Conservation (phyloP, 2,888 invertebrate genomes). For the Sialis lutaria region DNA sequence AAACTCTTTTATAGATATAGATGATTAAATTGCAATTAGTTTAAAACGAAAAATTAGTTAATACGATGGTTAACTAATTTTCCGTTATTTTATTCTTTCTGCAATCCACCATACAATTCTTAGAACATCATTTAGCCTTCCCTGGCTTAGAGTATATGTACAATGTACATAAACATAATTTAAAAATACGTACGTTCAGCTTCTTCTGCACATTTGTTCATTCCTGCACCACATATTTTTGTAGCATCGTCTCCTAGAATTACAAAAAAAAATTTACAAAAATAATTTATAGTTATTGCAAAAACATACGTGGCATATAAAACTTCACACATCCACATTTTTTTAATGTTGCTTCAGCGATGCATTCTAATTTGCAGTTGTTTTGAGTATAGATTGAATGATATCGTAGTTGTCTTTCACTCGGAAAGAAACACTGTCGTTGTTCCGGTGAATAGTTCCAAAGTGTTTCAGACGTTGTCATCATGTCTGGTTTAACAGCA, state of each 20-base stretch:
- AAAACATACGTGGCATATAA: conserved; percentile 41
- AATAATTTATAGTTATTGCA: neutral
- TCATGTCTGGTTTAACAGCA: conserved; percentile 57
- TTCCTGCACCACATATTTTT: conserved; percentile 24
- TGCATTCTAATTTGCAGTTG: conserved; percentile 56
- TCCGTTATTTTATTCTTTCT: too few species aligned
- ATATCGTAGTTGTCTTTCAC: conserved; percentile 42
- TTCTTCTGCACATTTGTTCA: conserved; percentile 19
- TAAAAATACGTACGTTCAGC: conserved; percentile 17
- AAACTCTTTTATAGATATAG: too few species aligned
- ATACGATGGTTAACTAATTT: too few species aligned
- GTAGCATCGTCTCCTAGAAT: conserved; percentile 18
- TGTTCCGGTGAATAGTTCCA: conserved; percentile 42
- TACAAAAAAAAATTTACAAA: neutral
- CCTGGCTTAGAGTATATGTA: too few species aligned
- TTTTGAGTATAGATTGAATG: conserved; percentile 55
- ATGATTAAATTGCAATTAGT: too few species aligned
- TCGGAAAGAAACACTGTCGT: conserved; percentile 50
- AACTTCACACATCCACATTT: conserved; percentile 52
- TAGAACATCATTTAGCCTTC: too few species aligned
- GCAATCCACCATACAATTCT: too few species aligned
- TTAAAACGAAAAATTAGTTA: too few species aligned
- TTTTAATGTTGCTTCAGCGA: conserved; percentile 44
- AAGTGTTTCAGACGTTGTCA: conserved; percentile 50
- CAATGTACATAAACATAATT: too few species aligned